phyloP scores from a whole-genome alignment of 2,113 vertebrate species.

The Lasiurus borealis region DNA sequence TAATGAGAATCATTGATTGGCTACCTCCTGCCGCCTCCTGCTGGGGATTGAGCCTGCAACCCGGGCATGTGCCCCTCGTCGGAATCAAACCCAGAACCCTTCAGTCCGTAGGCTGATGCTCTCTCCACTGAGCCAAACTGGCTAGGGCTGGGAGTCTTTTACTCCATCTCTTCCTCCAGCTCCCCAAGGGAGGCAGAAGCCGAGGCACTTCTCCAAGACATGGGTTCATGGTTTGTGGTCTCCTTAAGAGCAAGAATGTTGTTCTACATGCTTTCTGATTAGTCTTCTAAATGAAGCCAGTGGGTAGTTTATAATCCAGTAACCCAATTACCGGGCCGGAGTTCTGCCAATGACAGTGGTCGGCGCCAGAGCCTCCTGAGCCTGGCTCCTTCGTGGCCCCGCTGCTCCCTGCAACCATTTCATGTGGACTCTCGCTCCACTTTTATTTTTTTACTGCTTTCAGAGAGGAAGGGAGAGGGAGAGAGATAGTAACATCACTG shows the following conservation, averaged over 20 bases:
- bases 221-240: background rate
- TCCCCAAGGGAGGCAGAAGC: background rate
- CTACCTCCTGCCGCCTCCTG: no score
- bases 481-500: no score
- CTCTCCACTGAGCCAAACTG: no score
- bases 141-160: background rate
- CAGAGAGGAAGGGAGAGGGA: no score
- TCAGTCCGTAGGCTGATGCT: no score
- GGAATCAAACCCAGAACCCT: no score
- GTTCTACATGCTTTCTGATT: constrained; percentile 63
- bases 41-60: no score
- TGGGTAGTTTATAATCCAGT: constrained; percentile 47
- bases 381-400: background rate
- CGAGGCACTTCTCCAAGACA: constrained; percentile 15
- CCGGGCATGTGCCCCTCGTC: no score
- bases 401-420: background rate
- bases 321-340: background rate
- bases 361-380: background rate
- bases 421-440: background rate
- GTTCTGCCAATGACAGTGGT: background rate
- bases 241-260: background rate
- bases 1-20: no score
- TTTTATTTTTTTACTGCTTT: no score
- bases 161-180: background rate
- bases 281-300: constrained; percentile 41